phyloP scores from a whole-genome alignment of 1,140 invertebrate species.

The Zaprionus camerounensis region DNA sequence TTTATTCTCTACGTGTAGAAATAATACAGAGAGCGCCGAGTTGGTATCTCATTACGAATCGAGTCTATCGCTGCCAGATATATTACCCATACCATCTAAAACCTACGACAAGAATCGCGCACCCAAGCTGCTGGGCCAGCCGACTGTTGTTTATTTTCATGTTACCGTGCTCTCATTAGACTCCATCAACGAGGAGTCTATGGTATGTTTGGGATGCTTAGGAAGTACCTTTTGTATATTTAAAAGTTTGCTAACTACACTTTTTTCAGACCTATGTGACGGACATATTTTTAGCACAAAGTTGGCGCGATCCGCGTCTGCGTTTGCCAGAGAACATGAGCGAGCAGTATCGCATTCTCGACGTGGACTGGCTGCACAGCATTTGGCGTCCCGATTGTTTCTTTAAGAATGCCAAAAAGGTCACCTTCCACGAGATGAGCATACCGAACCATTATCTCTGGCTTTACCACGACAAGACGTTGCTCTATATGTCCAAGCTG shows the following conservation, averaged over 20 bases:
- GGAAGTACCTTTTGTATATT: not conserved
- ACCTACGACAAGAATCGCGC: conserved; percentile 95
- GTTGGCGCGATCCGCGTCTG: conserved; percentile 94
- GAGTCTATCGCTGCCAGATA: conserved; percentile 91
- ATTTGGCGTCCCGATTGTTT: conserved; percentile 97
- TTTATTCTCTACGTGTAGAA: conserved; percentile 55
- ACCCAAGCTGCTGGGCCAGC: conserved; percentile 92
- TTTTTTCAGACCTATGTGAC: conserved; percentile 92
- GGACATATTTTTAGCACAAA: conserved; percentile 96
- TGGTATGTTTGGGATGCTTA: conserved; percentile 86
- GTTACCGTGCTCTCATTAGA: conserved; percentile 94
- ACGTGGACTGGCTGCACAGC: conserved; percentile 95
- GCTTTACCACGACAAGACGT: conserved; percentile 95
- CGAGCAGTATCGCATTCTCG: conserved; percentile 94
- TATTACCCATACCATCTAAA: conserved; percentile 92
- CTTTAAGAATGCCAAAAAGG: conserved; percentile 96
- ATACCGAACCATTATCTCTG: conserved; percentile 97
- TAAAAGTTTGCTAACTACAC: not conserved
- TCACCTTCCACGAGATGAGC: conserved; percentile 97
- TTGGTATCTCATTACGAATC: conserved; percentile 85
- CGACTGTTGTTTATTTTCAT: conserved; percentile 94
- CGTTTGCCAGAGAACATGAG: conserved; percentile 96
- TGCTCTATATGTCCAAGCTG: conserved; percentile 96
- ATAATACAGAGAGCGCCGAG: conserved; percentile 82
- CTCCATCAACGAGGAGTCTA: conserved; percentile 96